Conservation (phyloP, 2,888 invertebrate genomes). For the Macropis europaea region DNA sequence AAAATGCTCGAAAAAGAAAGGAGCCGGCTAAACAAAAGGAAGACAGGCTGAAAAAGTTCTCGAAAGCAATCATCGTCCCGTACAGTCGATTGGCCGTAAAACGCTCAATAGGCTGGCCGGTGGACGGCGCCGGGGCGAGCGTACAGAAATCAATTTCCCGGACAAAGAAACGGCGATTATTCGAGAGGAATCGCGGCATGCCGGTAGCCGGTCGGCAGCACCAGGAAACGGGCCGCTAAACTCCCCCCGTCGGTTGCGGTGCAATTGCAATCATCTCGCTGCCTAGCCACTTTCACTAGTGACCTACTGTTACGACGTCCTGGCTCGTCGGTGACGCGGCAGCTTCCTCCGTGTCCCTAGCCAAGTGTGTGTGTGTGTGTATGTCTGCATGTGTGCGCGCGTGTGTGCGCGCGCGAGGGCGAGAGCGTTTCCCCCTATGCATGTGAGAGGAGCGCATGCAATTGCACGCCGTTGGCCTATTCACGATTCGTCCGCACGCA, state of each 20-base stretch:
- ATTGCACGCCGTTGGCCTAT: conserved; percentile 26
- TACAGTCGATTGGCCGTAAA: conserved; percentile 17
- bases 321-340: conserved; percentile 61
- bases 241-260: conserved; percentile 64
- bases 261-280: conserved; percentile 75
- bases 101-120: conserved; percentile 13
- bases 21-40: neutral
- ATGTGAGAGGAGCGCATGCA: conserved; percentile 9
- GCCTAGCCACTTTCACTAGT: conserved; percentile 77
- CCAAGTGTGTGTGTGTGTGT: neutral
- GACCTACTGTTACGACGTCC: conserved; percentile 75
- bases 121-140: conserved; percentile 26
- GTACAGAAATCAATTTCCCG: conserved; percentile 37
- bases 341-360: conserved; percentile 37
- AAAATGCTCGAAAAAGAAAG: too few species aligned
- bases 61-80: neutral
- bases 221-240: conserved; percentile 72
- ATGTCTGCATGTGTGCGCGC: neutral
- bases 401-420: neutral
- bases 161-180: conserved; percentile 50
- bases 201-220: conserved; percentile 53
- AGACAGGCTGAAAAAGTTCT: neutral
- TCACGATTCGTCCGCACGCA: conserved; percentile 41
- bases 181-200: conserved; percentile 37
- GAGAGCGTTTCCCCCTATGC: conserved; percentile 5